Evolutionary conservation across 2,113 vertebrate species (phyloP), one percentile per base, ranked within the genome.

Genomic region (Tragulus kanchil): DNA sequence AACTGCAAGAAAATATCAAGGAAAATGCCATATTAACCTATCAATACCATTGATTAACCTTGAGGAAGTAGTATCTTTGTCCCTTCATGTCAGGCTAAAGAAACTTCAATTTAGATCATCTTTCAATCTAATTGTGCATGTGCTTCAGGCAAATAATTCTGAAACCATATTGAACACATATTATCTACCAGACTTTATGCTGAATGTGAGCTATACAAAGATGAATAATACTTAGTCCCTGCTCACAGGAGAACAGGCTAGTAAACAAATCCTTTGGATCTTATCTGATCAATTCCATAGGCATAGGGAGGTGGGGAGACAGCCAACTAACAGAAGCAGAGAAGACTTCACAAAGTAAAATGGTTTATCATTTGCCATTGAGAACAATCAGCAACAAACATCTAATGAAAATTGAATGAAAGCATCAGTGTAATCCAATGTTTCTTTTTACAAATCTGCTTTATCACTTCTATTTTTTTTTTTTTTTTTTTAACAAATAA

Each of bases 1-100:
- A 91, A 94, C 56, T 52, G 42, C 78, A 92, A 88, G 36, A 25
- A 93, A 94, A 45, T 45, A 56, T 64, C 75, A 94, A 69, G 61
- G 62, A 92, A 92, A 90, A 86, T 31, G 52, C 65, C 71, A 15
- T 81, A 88, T 85, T 64, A 87, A 92, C 81, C 77, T 56, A 79
- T 84, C 64, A n/a, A 84, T 89, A 50, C 6, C 59, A 85, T 12
- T 90, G 88, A 85, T 94, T 85, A 73, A 89, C 65, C 75, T 79
- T 83, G 75, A 96, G n/a, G 58, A 69, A 82, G 77, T 17, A 19
- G 15, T 42, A 4, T 62, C 79, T 78, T 48, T 56, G 61, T 85
- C 58, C 36, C 64, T 89, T 94, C 45, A 77, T 36, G 64, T 88
- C 48, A 85, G 75, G 48, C 54, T 71, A 85, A 95, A 75, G 77